These are phyloP conservation scores for Phortica okadai DNA, from an alignment of 2,888 invertebrate genomes.

Conservation along the genomic window DNA sequence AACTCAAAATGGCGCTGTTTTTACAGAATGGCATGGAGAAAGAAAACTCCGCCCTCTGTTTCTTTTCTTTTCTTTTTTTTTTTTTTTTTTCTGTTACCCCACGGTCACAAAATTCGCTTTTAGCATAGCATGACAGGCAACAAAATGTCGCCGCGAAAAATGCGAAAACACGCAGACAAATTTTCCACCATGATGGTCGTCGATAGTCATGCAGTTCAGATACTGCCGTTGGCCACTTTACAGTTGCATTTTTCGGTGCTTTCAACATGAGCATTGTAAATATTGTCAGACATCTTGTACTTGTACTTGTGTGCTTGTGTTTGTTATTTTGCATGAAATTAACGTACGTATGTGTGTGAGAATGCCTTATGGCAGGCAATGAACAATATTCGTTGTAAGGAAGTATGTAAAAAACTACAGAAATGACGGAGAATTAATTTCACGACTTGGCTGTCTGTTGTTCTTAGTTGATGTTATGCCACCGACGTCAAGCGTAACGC, in stretches of 20 bases:
- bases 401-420: neutral
- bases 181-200: neutral
- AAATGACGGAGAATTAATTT: slow-evolving; percentile 10
- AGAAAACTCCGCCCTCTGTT: neutral
- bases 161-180: neutral
- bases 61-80: neutral
- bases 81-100: neutral
- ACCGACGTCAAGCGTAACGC: no score
- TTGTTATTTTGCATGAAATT: slow-evolving; percentile 23
- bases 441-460: neutral
- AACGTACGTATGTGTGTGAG: neutral
- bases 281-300: neutral
- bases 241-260: neutral
- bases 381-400: no score
- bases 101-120: neutral
- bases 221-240: slow-evolving; percentile 1
- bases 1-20: neutral
- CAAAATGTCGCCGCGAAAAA: neutral
- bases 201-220: neutral
- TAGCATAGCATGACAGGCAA: neutral
- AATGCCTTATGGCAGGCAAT: neutral
- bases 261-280: neutral
- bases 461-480: no score
- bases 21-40: neutral
- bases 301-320: neutral